Base-by-base conservation (phyloP, 2,113 vertebrate species). In the Silurus glanis region DNA sequence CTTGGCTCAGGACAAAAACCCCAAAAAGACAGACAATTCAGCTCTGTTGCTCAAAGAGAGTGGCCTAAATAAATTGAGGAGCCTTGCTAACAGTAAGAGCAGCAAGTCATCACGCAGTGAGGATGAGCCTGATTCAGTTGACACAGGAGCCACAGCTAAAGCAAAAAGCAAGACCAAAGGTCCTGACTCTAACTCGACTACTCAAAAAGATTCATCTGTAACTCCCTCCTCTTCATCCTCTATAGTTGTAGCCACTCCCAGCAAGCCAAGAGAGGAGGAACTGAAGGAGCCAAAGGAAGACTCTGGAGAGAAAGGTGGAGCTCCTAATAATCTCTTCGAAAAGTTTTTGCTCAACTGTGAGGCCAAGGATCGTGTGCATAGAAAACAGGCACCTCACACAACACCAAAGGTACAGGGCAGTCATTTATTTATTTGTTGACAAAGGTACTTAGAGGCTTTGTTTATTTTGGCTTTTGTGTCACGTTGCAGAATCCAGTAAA, bases 81-180 rank as follows among this genome's bases (percentile, higher is more conserved):
- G 92, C 12, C 83, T 91, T 21, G 84, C 90, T 0, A 81, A 79
- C 62, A 85, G 90, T 3, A 94, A 91, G 87, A 84, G 86, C 64
- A 75, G 87, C 59, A 96, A 92, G 80, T 51, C 67, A 64, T 87
- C 88, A 47, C 93, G 94, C 80, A n/a, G 89, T 21, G 96, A 97
- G 17, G 97, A 97, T 79, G 16, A 93, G 61, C 88, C 89, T 6
- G 97, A 97, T 90, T 95, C 95, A 0, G 71, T 93, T 0, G 95
- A 94, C 4, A 95, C 93, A 10, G 96, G 94, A 93, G 87, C 79
- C 85, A 90, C 19, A 91, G 88, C 85, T 92, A 95, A 69, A 12
- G 61, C 14, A 93, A 85, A 85, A 80, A 58, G 6, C n/a, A 94
- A 88, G 62, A 87, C 89, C 87, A 95, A 94, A 91, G 90, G 83